Percentiles rank a stretch among this genome's conserved stretches.
These are phyloP conservation scores for Myotis davidii DNA, from an alignment of 2,113 vertebrate species.

Conservation along the genomic window DNA sequence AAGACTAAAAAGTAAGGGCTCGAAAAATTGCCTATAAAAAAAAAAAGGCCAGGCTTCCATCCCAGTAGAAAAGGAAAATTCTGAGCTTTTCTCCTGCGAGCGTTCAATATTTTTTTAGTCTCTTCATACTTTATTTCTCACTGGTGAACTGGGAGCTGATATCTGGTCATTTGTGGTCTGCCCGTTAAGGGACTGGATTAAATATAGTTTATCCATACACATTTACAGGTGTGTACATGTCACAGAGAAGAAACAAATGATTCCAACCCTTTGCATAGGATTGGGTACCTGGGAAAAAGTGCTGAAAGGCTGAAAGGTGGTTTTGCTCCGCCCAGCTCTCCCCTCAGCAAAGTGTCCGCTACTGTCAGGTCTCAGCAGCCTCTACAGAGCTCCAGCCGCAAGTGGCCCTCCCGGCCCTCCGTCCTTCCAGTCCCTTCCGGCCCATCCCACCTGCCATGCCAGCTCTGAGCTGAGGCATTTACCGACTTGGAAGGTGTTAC, in stretches of 20 bases:
- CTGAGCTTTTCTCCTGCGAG: neutral
- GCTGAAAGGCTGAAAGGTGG: neutral
- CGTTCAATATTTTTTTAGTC: neutral
- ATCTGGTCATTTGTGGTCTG: neutral
- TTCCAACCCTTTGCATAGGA: neutral
- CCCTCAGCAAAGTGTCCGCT: neutral
- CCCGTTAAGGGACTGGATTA: neutral
- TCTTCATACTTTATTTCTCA: neutral
- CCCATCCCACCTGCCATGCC: neutral
- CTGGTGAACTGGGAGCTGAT: neutral
- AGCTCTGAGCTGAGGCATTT: neutral
- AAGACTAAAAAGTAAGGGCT: conserved; percentile 10
- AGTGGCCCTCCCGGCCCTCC: neutral
- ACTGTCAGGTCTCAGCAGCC: neutral
- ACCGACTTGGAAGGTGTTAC: neutral
- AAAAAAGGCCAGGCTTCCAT: neutral
- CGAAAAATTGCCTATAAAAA: neutral
- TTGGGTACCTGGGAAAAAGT: neutral
- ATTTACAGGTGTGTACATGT: neutral
- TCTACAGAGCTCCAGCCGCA: neutral
- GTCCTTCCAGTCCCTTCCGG: neutral
- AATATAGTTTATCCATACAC: neutral
- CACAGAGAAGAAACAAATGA: neutral
- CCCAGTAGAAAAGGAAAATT: neutral
- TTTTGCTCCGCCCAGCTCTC: neutral